Base-by-base conservation (phyloP, 2,113 vertebrate genomes). In the Rhynchopsitta pachyrhyncha region DNA sequence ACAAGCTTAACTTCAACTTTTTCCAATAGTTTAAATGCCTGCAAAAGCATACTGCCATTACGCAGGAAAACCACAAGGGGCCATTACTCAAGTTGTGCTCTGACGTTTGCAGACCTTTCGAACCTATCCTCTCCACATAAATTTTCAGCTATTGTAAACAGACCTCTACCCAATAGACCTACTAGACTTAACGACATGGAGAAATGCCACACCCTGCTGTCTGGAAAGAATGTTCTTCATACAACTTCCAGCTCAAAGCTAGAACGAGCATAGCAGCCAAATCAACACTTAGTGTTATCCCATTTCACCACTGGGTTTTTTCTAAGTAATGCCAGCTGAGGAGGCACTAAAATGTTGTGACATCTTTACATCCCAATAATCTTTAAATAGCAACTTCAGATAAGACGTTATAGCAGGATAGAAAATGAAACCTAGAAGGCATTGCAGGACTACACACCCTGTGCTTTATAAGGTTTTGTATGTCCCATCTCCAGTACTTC, bases 51-150 rank as follows among this genome's bases (percentile, higher is more conserved):
- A 23, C 28, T 79, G 74, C 37, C 35, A 73, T 81, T 93, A 66
- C 91, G 76, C 29, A 91, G 74, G 52, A 92, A 94, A 92, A 85
- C 44, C 93, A 90, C 70, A 85, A 87, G 86, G 52, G 70, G 47
- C 91, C 62, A 94, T 95, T 76, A 87, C 42, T 96, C 69, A 84
- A 93, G 35, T 19, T 78, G 60, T 47, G 6, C 35, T 67, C 60
- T 5, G 7, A 28, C 63, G 57, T 50, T 70, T 67, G 57, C 37
- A 78, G 77, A 78, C 70, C 62, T 87, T 91, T 75, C 62, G 89
- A 94, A 76, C 35, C 18, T 62, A 62, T 60, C 27, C 49, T 64
- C 52, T 66, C 57, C 41, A 80, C 29, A 64, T 27, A 78, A 57
- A 89, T 76, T 76, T 85, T 31, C 87, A 90, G 46, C 74, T 87